Base-by-base conservation (phyloP, 2,113 vertebrate genomes). In the Myrmecophaga tridactyla region DNA sequence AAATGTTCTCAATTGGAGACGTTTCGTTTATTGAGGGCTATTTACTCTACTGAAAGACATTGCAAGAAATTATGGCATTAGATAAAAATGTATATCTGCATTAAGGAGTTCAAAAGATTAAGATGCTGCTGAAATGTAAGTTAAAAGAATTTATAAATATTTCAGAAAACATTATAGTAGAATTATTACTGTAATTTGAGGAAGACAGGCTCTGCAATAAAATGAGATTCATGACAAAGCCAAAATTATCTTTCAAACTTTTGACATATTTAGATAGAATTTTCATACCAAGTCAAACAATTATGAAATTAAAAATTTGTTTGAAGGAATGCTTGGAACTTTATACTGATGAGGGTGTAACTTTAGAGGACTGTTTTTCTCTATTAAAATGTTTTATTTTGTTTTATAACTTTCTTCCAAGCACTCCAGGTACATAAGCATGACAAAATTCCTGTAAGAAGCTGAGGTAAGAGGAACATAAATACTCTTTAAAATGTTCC, bases 101-200 rank as follows among this genome's bases (percentile, higher is more conserved):
- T 96, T 25, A 48, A 73, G 34, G 72, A 96, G 89, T 96, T 97
- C 76, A 95, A 91, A 89, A 96, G 92, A 97, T 91, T 96, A 95
- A 58, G 76, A 94, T 92, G 97, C 92, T 85, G 39, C 46, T 92
- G 3, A 83, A 31, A 67, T 77, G 58, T 46, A 34, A 95, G 89
- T 96, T 96, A 94, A 96, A 93, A 4, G 92, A 95, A 97, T 96
- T 95, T 85, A 92, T 98, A 95, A 96, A 90, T 90, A 91, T 82
- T 92, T 96, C 75, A 81, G 83, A 86, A 94, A 96, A 89, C 78
- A 96, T 91, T 86, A 46, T 65, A 94, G 62, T 60, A 89, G 94
- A 96, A 88, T 77, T 96, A 86, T 94, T 92, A 91, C 81, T 72
- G 58, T 91, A 83, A 95, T 96, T 86, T 96, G 80, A 92, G 92